A percentile compares a stretch with the other conserved stretches of the same genome.
These are phyloP conservation scores for Orussus abietinus DNA, from an alignment of 1,140 invertebrate genomes.

Conservation along the genomic window DNA sequence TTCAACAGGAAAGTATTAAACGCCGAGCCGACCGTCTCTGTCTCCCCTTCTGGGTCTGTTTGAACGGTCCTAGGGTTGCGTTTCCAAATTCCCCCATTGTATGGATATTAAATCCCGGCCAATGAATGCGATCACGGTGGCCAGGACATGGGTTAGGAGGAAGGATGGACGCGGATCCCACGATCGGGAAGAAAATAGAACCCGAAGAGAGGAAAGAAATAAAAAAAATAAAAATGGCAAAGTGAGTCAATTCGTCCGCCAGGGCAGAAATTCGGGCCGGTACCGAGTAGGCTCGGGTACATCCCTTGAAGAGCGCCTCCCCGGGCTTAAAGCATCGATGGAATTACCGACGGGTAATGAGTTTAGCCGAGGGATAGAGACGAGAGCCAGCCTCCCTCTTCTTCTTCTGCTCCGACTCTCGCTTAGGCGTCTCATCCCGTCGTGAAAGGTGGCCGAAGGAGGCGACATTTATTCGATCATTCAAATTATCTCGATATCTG, in stretches of 20 bases:
- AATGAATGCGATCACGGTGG: too few relatives aligned
- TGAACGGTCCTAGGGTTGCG: constrained; percentile 1
- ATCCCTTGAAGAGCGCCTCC: constrained; percentile 32
- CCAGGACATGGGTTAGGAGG: too few relatives aligned
- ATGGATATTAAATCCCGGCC: not conserved
- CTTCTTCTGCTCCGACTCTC: too few relatives aligned
- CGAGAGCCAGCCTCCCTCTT: constrained; percentile 21
- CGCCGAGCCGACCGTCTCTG: constrained; percentile 37
- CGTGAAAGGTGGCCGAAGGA: constrained; percentile 3
- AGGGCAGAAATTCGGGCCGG: too few relatives aligned
- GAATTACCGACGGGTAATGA: constrained; percentile 45
- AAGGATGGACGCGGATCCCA: too few relatives aligned
- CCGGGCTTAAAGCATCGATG: constrained; percentile 43
- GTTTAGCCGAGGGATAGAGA: constrained; percentile 42
- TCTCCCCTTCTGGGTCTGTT: constrained; percentile 8
- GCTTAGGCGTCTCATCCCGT: not conserved
- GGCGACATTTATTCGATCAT: constrained; percentile 30
- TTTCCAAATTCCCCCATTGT: not conserved
- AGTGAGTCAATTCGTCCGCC: too few relatives aligned
- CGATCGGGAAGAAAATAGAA: too few relatives aligned
- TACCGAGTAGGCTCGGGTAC: too few relatives aligned
- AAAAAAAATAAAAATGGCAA: too few relatives aligned
- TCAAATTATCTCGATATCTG: constrained; percentile 28
- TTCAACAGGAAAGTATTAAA: constrained; percentile 49
- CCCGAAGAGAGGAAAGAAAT: too few relatives aligned